Percentiles rank a stretch among this genome's conserved stretches.
These are phyloP conservation scores for Strigamia transsilvanica DNA, from an alignment of 2,888 invertebrate species.

Conservation along the genomic window DNA sequence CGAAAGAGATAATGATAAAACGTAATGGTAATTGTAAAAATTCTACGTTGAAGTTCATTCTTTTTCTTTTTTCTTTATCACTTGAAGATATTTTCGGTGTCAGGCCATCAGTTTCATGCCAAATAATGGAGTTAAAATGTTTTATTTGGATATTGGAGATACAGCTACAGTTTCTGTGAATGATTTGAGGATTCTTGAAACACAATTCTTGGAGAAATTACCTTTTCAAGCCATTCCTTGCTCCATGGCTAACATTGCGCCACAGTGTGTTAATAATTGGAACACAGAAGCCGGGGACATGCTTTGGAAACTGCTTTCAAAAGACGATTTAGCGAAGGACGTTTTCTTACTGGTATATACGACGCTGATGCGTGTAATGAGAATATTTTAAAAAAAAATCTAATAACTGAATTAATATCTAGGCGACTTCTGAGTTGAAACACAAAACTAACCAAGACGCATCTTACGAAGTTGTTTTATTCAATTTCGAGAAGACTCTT, in stretches of 20 bases:
- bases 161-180: conserved; percentile 65
- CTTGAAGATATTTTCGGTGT: conserved; percentile 61
- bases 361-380: background rate
- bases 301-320: background rate
- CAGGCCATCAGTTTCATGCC: conserved; percentile 66
- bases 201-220: conserved; percentile 67
- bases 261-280: conserved; percentile 62
- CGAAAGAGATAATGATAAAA: conserved; percentile 56
- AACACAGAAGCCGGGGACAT: background rate
- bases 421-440: conserved; percentile 67
- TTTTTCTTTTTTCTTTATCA: background rate
- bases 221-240: conserved; percentile 76
- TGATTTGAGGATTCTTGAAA: conserved; percentile 67
- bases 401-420: background rate
- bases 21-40: conserved; percentile 51
- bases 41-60: background rate
- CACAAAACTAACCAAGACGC: conserved; percentile 66
- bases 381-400: too few relatives aligned
- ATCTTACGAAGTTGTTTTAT: conserved; percentile 67
- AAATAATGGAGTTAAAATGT: conserved; percentile 66
- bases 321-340: background rate
- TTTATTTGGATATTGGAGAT: conserved; percentile 74
- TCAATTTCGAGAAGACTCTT: background rate
- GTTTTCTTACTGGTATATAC: background rate
- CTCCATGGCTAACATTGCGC: conserved; percentile 68